A percentile compares a stretch with the other conserved stretches of the same genome.
phyloP scores from a whole-genome alignment of 2,113 vertebrate species.

The Pteruthius melanotis region DNA sequence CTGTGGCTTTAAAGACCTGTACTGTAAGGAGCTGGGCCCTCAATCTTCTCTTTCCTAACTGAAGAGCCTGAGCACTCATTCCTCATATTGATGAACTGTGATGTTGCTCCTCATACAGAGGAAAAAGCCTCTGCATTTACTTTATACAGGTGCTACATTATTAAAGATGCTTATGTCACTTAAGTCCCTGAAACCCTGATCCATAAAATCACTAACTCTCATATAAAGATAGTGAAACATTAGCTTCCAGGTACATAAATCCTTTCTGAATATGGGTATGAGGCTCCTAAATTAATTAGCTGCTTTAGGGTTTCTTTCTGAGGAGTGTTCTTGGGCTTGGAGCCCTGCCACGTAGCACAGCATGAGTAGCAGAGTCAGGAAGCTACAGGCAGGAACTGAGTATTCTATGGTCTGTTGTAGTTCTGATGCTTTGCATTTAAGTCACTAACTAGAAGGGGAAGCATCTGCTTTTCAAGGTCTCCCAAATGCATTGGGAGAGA shows the following conservation, averaged over 20 bases:
- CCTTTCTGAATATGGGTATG: background rate
- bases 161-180: background rate
- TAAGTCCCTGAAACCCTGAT: background rate
- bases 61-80: background rate
- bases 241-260: background rate
- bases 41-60: background rate
- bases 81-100: background rate
- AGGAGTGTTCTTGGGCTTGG: background rate
- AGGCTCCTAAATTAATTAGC: background rate
- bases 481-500: background rate
- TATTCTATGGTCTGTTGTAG: background rate
- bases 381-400: background rate
- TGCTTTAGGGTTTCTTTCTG: background rate
- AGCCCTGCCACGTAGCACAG: background rate
- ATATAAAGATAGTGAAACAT: background rate
- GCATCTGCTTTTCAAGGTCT: background rate
- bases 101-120: background rate
- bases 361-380: background rate
- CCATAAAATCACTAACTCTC: background rate
- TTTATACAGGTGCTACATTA: background rate
- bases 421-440: background rate
- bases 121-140: background rate
- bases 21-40: background rate
- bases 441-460: background rate
- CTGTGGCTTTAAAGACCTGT: background rate